Evolutionary conservation across 2,797 vertebrate species (phyloP).

Genomic region (Bucorvus abyssinicus): DNA sequence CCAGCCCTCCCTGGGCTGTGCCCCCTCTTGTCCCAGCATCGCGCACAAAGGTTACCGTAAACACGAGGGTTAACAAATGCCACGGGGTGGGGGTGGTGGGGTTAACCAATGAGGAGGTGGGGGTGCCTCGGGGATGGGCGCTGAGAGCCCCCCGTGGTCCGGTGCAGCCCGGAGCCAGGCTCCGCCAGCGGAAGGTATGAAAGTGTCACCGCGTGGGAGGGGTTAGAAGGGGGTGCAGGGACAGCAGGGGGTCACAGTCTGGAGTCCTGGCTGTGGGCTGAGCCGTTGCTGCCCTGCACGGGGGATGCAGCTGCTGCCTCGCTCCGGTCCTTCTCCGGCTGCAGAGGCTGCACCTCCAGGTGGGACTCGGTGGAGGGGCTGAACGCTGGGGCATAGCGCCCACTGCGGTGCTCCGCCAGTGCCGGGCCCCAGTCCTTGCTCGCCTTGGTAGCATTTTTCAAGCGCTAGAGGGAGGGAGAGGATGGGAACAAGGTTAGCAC

Average conservation of each 20-base stretch:
- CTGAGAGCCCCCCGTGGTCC: constrained; percentile 47
- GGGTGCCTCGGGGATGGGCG: background rate
- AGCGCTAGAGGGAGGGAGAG: constrained; percentile 77
- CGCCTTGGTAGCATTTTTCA: constrained; percentile 88
- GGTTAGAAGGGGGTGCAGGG: constrained; percentile 59
- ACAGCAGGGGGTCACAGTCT: constrained; percentile 83
- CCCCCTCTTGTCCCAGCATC: constrained; percentile 50
- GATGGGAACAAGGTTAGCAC: background rate
- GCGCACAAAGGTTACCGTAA: constrained; percentile 58
- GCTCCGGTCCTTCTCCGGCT: constrained; percentile 84
- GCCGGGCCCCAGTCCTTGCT: constrained; percentile 94
- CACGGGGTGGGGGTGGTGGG: background rate
- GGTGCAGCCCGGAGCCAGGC: constrained; percentile 54
- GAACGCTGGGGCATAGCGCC: constrained; percentile 83
- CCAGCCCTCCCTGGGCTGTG: background rate
- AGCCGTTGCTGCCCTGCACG: constrained; percentile 91
- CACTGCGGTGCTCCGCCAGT: constrained; percentile 90
- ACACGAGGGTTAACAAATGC: constrained; percentile 63
- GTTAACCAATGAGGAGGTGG: constrained; percentile 41
- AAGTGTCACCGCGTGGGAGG: constrained; percentile 39
- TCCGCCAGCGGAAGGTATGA: constrained; percentile 65
- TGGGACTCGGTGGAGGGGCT: constrained; percentile 73
- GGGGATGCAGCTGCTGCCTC: constrained; percentile 84
- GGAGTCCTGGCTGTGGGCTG: constrained; percentile 90
- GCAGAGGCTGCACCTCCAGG: constrained; percentile 79